These are phyloP conservation scores for Passer montanus DNA, from an alignment of 2,113 vertebrate species.

Conservation along the genomic window DNA sequence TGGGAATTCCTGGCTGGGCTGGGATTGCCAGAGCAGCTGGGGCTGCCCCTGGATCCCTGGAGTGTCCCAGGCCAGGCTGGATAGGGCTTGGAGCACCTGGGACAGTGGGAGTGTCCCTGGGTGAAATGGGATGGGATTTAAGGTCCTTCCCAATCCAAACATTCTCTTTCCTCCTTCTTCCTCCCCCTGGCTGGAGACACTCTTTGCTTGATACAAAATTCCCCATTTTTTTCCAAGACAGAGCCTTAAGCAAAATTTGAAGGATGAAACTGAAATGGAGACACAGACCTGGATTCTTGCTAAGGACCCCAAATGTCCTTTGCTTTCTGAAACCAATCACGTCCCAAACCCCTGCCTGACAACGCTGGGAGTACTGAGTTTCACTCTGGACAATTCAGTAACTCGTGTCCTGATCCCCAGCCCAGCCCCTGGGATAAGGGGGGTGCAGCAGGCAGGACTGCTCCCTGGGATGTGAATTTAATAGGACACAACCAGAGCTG, in stretches of 20 bases:
- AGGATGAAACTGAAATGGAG: not conserved
- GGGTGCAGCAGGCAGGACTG: not conserved
- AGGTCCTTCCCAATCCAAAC: not conserved
- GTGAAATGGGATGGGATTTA: not conserved
- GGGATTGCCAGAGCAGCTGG: too few species aligned
- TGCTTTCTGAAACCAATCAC: too few species aligned
- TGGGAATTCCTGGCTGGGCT: too few species aligned
- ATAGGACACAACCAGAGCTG: not conserved
- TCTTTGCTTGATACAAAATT: not conserved
- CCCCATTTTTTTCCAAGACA: not conserved
- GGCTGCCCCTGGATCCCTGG: not conserved
- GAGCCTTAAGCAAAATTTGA: too few species aligned
- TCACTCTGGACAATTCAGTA: rapidly evolving
- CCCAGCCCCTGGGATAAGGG: not conserved
- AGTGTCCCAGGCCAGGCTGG: not conserved
- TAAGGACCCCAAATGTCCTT: not conserved
- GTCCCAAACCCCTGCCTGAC: not conserved
- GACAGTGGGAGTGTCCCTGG: not conserved
- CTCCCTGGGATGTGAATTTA: not conserved
- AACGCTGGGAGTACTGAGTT: not conserved
- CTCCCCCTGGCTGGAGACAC: not conserved
- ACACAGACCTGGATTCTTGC: not conserved
- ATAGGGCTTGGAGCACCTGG: not conserved
- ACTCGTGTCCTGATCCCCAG: rapidly evolving
- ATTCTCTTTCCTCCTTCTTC: not conserved